Conservation (phyloP, 2,113 vertebrate species). For the Corynorhinus townsendii region DNA sequence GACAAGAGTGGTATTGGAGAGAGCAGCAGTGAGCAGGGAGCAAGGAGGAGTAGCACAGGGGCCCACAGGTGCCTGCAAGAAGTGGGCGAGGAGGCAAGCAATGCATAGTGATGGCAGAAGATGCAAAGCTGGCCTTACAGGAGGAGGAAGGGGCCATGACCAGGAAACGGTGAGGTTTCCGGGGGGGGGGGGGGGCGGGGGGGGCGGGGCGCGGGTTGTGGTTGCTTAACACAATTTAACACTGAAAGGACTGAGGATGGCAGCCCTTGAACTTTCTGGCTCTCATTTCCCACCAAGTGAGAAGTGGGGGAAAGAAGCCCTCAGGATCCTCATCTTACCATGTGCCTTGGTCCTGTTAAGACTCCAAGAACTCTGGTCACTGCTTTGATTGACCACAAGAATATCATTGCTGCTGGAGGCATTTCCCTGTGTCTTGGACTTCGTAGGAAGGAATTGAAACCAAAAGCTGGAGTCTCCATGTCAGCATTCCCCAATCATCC, state of each 20-base stretch:
- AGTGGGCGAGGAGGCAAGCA: too few relatives aligned
- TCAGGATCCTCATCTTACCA: too few relatives aligned
- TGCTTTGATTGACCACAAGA: neutral
- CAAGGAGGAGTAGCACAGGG: rapidly evolving
- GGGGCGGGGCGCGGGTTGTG: too few relatives aligned
- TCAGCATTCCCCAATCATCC: neutral
- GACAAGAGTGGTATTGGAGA: neutral
- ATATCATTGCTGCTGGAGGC: neutral
- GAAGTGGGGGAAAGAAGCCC: neutral
- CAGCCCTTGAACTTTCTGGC: neutral
- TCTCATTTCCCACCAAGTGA: neutral
- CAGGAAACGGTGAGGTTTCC: neutral
- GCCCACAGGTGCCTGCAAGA: neutral
- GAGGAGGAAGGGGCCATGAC: neutral
- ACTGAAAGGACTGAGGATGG: neutral
- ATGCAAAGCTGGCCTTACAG: neutral
- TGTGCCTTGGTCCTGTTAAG: neutral
- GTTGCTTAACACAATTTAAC: neutral
- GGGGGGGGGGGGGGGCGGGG: too few relatives aligned
- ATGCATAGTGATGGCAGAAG: neutral
- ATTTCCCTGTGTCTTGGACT: neutral
- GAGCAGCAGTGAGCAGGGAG: neutral
- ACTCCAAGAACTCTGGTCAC: neutral
- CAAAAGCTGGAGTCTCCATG: neutral
- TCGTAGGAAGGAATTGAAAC: neutral